Percentiles rank a stretch among this genome's conserved stretches.
Evolutionary conservation across 2,113 vertebrate species (phyloP).

Genomic region (Sarotherodon lohbergeri): DNA sequence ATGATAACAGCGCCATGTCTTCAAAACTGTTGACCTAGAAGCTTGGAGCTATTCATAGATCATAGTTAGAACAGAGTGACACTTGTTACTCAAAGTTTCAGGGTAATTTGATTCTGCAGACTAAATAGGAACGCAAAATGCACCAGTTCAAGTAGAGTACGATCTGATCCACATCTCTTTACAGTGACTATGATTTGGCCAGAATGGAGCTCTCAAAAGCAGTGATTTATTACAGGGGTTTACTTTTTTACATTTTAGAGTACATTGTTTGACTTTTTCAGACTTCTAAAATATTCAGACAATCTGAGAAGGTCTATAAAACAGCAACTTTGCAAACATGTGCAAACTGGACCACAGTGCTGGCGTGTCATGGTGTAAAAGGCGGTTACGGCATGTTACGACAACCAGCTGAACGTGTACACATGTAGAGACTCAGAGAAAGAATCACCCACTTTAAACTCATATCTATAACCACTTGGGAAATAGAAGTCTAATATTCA

Average conservation of each 20-base stretch:
- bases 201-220: not conserved
- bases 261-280: not conserved
- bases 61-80: not conserved
- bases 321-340: not conserved
- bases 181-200: not conserved
- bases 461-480: not conserved
- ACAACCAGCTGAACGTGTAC: not conserved
- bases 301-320: not conserved
- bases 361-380: not conserved
- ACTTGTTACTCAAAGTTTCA: conserved; percentile 16
- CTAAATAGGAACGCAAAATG: not conserved
- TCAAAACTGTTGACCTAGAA: conserved; percentile 29
- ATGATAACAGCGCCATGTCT: not conserved
- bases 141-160: not conserved
- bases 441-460: not conserved
- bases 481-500: not conserved
- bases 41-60: conserved; percentile 25
- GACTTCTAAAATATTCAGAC: not conserved
- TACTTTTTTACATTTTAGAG: not conserved
- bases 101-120: conserved; percentile 5
- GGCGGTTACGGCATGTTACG: not conserved
- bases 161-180: not conserved
- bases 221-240: not conserved
- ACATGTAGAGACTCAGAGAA: not conserved
- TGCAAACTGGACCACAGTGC: not conserved